Evolutionary conservation across 2,888 invertebrate species (phyloP), one percentile per base, ranked within the genome.

Genomic region (Andrena bucephala): DNA sequence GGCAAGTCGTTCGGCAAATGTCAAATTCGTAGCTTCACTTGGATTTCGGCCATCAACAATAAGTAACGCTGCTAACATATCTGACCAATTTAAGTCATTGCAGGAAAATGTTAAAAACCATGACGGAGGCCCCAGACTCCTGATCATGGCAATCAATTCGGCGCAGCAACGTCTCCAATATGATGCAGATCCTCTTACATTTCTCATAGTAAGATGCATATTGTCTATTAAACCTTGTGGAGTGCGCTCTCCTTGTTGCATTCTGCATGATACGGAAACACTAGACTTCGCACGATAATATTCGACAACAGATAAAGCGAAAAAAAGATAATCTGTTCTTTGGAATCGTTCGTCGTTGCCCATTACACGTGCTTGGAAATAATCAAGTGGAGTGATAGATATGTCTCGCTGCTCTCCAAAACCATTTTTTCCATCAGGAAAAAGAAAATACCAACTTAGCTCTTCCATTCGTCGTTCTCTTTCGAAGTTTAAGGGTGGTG

Each of bases 171-270:
- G 33, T 42, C 24, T 33, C 63, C 33, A 65, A 36, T 65, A 65
- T 20, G 63, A 33, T 33, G 16, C 36, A n/a, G 42, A 65, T 20
- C 63, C 33, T 36, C 63, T 33, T 65, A 65, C 10, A 8, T 65
- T 65, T 65, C 63, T n/a, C 63, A 65, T 65, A 13, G n/a, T 65
- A 2, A 65, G 7, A n/a, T 65, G 42, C 7, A 65, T 42, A 3
- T 65, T 65, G 4, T 65, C 63, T 42, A 65, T 6, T 36, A 42
- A 42, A 31, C 33, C 20, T 29, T 24, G 36, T 42, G 63, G 42
- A 24, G 20, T 20, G 24, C 24, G 7, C 13, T 65, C 63, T 2
- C 29, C 59, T 59, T 59, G 16, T 13, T 27, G 59, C 29, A 59
- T 59, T 59, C 29, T 59, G 13, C 24, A 27, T 27, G 27, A 24